Percentiles rank a stretch among this genome's conserved stretches.
phyloP scores from a whole-genome alignment of 2,888 invertebrate species.

The Megastigmus dorsalis region DNA sequence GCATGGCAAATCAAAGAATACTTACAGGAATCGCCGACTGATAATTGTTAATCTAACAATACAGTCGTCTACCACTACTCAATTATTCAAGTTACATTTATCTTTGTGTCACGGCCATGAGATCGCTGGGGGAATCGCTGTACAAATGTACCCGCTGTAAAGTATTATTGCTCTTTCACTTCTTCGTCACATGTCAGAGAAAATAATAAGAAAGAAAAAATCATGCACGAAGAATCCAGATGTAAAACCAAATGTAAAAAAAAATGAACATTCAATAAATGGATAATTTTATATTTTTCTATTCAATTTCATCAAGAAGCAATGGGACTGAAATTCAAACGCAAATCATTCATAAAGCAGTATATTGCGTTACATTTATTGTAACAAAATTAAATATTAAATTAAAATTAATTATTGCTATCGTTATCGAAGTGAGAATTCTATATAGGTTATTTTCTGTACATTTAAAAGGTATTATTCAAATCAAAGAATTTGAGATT shows the following conservation, averaged over 20 bases:
- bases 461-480: too few relatives aligned
- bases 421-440: too few relatives aligned
- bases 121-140: not conserved
- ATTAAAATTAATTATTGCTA: too few relatives aligned
- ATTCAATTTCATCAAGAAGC: too few relatives aligned
- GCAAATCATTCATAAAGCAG: too few relatives aligned
- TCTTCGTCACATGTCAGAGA: not conserved
- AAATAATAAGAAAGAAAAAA: slow-evolving; percentile 14
- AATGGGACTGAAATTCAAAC: too few relatives aligned
- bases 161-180: not conserved
- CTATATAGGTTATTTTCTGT: too few relatives aligned
- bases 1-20: slow-evolving; percentile 21
- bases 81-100: slow-evolving; percentile 46
- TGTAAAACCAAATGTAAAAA: not conserved
- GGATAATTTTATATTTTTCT: not conserved
- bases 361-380: too few relatives aligned
- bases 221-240: not conserved
- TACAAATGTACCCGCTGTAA: not conserved
- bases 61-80: not conserved
- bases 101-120: slow-evolving; percentile 42
- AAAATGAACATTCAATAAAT: not conserved
- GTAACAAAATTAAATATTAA: too few relatives aligned
- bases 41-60: slow-evolving; percentile 39
- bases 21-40: slow-evolving; percentile 22
- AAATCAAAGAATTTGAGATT: too few relatives aligned